phyloP scores from a whole-genome alignment of 2,797 vertebrate species.

The Australoheros facetus region DNA sequence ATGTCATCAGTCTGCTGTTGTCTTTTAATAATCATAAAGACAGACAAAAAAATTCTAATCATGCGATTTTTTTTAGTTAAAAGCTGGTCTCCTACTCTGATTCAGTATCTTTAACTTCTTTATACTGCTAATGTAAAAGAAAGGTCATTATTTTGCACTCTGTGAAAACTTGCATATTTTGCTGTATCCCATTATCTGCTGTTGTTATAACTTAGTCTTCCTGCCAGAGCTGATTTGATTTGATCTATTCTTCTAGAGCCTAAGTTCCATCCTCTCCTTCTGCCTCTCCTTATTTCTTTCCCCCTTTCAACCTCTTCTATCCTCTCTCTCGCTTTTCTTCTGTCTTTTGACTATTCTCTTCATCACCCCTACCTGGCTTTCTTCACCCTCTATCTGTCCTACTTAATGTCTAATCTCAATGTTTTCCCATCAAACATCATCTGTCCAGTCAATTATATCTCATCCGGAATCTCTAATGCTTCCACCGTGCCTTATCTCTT shows the following conservation, averaged over 20 bases:
- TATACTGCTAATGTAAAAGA: neutral
- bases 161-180: slow-evolving; percentile 1
- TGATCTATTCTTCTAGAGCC: slow-evolving; percentile 17
- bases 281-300: neutral
- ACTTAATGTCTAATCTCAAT: slow-evolving; percentile 11
- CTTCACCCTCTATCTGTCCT: neutral
- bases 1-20: neutral
- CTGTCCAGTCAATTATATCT: slow-evolving; percentile 24
- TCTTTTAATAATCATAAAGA: neutral
- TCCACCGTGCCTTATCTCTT: neutral
- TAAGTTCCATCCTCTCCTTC: neutral
- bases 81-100: neutral
- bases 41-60: neutral
- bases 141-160: neutral
- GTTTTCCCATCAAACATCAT: neutral
- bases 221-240: slow-evolving; percentile 19
- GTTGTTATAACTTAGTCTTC: slow-evolving; percentile 2
- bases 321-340: neutral
- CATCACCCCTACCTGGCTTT: slow-evolving; percentile 1
- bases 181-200: slow-evolving; percentile 11
- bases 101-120: neutral
- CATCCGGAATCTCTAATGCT: neutral
- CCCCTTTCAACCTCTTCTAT: slow-evolving; percentile 7
- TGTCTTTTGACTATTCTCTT: slow-evolving; percentile 24
- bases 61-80: neutral